Evolutionary conservation across 2,113 vertebrate species (phyloP), one percentile per base, ranked within the genome.

Genomic region (Trichomycterus rosablanca): DNA sequence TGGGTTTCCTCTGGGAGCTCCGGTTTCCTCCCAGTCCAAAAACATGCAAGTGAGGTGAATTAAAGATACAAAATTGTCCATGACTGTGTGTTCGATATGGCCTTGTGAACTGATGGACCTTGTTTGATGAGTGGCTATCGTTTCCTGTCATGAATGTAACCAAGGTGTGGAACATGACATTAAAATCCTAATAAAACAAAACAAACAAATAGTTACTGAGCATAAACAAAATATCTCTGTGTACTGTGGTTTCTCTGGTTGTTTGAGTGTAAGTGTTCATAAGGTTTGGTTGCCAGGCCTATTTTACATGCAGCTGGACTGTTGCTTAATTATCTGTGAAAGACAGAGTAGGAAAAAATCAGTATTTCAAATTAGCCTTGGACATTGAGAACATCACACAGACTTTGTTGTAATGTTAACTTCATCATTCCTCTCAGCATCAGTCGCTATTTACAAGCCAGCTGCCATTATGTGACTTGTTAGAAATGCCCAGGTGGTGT

Each of bases 401-500:
- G 67, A 70, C 80, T 83, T 81, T 73, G 72, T 81, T 80, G 66
- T 76, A 80, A 71, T 65, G 56, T 59, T 77, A 77, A 70, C 76
- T 83, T 80, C 75, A 72, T 60, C 66, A 74, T 80, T 66, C 72
- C 72, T 72, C 75, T 81, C 69, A 62, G 59, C 78, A 81, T 84
- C 80, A 82, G 79, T 81, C 71, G 75, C 62, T 53, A 69, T 57
- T 71, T 71, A 66, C 70, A 74, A 67, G 78, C 78, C 78, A 76
- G 74, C 75, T 54, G 66, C 76, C 75, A 78, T 86, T 83, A 80
- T 75, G 73, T 75, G 78, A 80, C 78, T 85, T 82, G 78, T 85
- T 86, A 80, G 71, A 77, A 77, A 76, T 76, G 76, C 77, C 81
- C 73, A 79, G 74, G 74, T 80, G 76, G 81, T 72, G 78, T 81